Conservation (phyloP, 1,140 invertebrate species). For the Phortica variegata region DNA sequence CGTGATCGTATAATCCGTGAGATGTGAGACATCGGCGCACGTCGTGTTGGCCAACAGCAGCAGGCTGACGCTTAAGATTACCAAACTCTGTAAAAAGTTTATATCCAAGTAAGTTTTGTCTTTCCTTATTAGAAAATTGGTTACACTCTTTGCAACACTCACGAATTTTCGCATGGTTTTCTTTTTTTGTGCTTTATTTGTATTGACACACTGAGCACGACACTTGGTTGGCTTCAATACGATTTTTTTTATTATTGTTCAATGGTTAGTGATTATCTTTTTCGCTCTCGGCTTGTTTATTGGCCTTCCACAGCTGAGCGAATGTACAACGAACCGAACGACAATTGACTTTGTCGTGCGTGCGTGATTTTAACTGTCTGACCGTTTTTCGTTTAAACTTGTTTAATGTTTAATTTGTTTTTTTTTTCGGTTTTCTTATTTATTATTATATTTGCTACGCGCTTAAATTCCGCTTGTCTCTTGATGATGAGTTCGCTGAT, state of each 20-base stretch:
- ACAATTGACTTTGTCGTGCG: neutral
- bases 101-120: neutral
- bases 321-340: no score
- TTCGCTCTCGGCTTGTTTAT: no score
- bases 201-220: conserved; percentile 11
- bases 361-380: conserved; percentile 8
- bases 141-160: neutral
- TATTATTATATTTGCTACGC: no score
- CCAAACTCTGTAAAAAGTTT: neutral
- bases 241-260: conserved; percentile 6
- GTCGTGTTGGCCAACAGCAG: neutral
- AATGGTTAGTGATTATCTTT: no score
- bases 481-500: conserved; percentile 13
- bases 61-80: neutral
- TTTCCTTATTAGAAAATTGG: neutral
- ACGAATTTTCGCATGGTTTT: neutral
- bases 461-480: no score
- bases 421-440: neutral
- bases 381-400: neutral
- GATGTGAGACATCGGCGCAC: conserved; percentile 31
- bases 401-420: neutral
- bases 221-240: conserved; percentile 26
- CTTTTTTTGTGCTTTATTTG: conserved; percentile 3
- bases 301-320: no score
- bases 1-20: conserved; percentile 29